phyloP scores from a whole-genome alignment of 2,797 vertebrate genomes.

The Enteromius mattozi region DNA sequence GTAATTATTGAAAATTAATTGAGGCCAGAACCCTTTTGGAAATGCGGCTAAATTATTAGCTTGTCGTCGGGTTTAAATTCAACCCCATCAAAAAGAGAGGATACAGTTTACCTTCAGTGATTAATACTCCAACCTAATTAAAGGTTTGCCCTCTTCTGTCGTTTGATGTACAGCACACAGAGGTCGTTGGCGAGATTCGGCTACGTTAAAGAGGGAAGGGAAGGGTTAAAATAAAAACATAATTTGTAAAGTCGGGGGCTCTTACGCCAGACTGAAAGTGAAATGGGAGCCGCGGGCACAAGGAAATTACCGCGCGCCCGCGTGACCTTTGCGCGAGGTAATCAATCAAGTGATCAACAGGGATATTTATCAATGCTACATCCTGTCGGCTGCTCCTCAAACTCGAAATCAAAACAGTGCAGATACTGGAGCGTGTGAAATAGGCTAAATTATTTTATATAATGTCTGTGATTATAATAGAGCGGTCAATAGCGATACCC shows the following conservation, averaged over 20 bases:
- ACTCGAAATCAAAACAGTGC: constrained; percentile 60
- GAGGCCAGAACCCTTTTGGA: constrained; percentile 87
- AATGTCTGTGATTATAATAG: neutral
- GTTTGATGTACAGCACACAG: constrained; percentile 26
- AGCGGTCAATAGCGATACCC: neutral
- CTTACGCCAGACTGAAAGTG: constrained; percentile 90
- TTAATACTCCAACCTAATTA: constrained; percentile 54
- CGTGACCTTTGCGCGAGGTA: constrained; percentile 97
- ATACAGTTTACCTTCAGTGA: constrained; percentile 69
- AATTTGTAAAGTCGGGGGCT: constrained; percentile 83
- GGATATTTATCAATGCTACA: constrained; percentile 98
- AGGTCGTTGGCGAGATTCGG: constrained; percentile 33
- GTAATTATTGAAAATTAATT: constrained; percentile 98
- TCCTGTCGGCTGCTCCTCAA: constrained; percentile 82
- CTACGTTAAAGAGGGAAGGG: constrained; percentile 74
- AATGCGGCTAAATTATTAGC: constrained; percentile 85
- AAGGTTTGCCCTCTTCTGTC: constrained; percentile 31
- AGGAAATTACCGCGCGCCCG: constrained; percentile 97
- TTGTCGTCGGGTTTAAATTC: constrained; percentile 84
- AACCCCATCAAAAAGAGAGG: constrained; percentile 78
- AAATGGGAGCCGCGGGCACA: constrained; percentile 94
- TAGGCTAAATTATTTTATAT: constrained; percentile 25
- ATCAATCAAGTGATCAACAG: constrained; percentile 99
- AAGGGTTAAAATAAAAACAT: constrained; percentile 92
- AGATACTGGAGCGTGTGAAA: constrained; percentile 35